phyloP scores from a whole-genome alignment of 2,797 vertebrate species.

The Okamejei kenojei region DNA sequence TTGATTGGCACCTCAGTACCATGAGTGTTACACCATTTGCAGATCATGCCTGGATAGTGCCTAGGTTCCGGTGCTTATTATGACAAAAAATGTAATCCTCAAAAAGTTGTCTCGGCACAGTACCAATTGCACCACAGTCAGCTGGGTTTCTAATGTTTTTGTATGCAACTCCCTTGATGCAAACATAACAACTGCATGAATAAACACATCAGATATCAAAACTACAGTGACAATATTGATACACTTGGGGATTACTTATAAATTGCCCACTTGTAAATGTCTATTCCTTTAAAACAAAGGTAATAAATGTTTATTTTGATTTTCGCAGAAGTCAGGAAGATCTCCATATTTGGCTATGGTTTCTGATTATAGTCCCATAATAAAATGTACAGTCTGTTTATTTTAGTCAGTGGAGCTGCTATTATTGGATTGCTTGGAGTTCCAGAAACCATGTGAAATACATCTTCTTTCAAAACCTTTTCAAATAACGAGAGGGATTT shows the following conservation, averaged over 20 bases:
- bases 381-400: background rate
- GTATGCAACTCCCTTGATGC: background rate
- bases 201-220: background rate
- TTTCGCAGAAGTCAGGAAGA: background rate
- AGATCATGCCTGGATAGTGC: no score
- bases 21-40: no score
- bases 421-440: background rate
- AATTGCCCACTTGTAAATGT: background rate
- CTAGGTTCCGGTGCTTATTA: background rate
- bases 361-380: no score
- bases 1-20: no score
- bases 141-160: background rate
- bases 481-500: slow-evolving; percentile 25
- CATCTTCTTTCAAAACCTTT: background rate
- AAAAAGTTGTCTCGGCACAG: background rate
- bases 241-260: background rate
- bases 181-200: background rate
- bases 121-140: background rate
- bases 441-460: background rate
- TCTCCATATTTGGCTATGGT: background rate
- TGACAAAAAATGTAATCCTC: background rate
- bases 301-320: background rate
- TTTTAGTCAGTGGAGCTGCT: background rate
- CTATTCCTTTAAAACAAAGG: background rate
- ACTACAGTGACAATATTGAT: background rate